A percentile compares a stretch with the other conserved stretches of the same genome.
These are phyloP conservation scores for Melanophora roralis DNA, from an alignment of 2,888 invertebrate species.

Conservation along the genomic window DNA sequence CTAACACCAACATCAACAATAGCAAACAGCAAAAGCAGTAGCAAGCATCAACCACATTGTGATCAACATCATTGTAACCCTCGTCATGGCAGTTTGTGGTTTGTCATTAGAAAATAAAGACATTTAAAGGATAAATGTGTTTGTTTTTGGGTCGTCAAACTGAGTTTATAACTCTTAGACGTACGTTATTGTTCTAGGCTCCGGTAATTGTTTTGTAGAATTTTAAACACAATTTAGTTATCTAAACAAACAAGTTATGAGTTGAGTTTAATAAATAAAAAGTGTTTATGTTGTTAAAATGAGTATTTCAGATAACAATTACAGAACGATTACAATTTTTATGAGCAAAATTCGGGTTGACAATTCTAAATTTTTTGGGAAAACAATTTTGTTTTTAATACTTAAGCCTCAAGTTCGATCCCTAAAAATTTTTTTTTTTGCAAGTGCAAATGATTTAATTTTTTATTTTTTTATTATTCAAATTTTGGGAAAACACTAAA, in stretches of 20 bases:
- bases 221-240: not conserved
- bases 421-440: too few relatives aligned
- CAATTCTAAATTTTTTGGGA: too few relatives aligned
- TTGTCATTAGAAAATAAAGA: conserved; percentile 21
- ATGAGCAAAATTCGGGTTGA: too few relatives aligned
- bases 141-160: not conserved
- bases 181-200: not conserved
- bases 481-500: too few relatives aligned
- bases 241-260: not conserved
- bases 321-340: too few relatives aligned
- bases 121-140: conserved; percentile 1
- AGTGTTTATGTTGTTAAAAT: too few relatives aligned
- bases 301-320: too few relatives aligned
- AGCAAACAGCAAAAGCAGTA: not conserved
- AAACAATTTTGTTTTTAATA: too few relatives aligned
- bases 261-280: too few relatives aligned
- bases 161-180: not conserved
- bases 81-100: conserved; percentile 24
- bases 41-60: conserved; percentile 13
- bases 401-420: too few relatives aligned
- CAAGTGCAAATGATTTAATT: too few relatives aligned
- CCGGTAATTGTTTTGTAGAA: conserved; percentile 9
- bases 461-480: too few relatives aligned
- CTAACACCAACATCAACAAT: conserved; percentile 49
- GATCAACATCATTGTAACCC: conserved; percentile 20